These are phyloP conservation scores for Cistogaster globosa DNA, from an alignment of 2,888 invertebrate species.

Conservation along the genomic window DNA sequence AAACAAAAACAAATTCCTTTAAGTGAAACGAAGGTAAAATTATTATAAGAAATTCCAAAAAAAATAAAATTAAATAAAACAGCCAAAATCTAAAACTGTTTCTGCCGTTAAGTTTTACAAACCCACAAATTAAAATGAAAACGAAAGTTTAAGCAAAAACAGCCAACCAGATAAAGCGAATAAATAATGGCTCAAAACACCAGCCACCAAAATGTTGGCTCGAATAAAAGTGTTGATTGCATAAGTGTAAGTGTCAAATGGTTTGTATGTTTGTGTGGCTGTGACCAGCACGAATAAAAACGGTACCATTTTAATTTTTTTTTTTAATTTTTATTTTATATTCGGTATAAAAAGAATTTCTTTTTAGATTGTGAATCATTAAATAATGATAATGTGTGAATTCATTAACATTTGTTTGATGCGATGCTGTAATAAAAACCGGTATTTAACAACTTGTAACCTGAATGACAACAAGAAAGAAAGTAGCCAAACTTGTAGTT, in stretches of 20 bases:
- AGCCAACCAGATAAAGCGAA: background rate
- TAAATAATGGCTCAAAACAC: conserved; percentile 3
- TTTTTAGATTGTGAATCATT: conserved; percentile 11
- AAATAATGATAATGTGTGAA: background rate
- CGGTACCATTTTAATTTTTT: background rate
- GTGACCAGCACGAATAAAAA: conserved; percentile 40
- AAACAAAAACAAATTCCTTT: conserved; percentile 22
- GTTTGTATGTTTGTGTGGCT: conserved; percentile 13
- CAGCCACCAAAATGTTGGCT: conserved; percentile 14
- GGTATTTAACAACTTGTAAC: conserved; percentile 2
- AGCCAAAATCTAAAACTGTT: conserved; percentile 26
- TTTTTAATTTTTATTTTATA: background rate
- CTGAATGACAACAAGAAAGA: conserved; percentile 10
- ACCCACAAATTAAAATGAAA: conserved; percentile 52
- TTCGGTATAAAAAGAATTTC: conserved; percentile 20
- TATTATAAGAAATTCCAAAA: conserved; percentile 6
- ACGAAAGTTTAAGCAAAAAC: conserved; percentile 59
- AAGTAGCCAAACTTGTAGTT: conserved; percentile 76
- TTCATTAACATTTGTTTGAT: background rate
- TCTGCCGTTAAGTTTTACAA: conserved; percentile 37
- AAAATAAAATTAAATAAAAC: conserved; percentile 5
- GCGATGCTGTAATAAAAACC: conserved; percentile 48
- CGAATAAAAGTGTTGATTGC: too few species aligned
- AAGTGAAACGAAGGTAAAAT: background rate
- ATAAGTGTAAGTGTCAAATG: background rate